Base-by-base conservation (phyloP, 2,113 vertebrate genomes). In the Pygoscelis adeliae region DNA sequence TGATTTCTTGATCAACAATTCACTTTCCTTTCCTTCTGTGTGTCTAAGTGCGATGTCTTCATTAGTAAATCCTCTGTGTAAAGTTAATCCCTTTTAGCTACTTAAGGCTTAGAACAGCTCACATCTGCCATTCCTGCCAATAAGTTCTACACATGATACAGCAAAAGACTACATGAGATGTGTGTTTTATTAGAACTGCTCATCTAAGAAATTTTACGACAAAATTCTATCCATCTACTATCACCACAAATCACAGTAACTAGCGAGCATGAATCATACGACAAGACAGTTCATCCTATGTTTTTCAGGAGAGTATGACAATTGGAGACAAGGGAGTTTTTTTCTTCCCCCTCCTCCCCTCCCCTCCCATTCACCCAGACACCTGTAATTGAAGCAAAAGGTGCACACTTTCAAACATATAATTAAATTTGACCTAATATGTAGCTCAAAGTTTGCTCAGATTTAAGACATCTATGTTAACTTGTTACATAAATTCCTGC, bases 31-130 rank as follows among this genome's bases (percentile, higher is more conserved):
- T 47, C 52, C 42, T 72, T 87, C 56, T 73, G 40, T 47, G 58
- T 87, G 69, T 49, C 65, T 74, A 73, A 90, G 50, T 19, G 34
- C 0, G 2, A 97, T 94, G 72, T 97, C 97, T 98, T 97, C 73
- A 97, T 98, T 92, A 97, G 94, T 77, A 97, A 98, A 93, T 97
- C 94, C 91, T 96, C 83, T 92, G 85, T 85, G 92, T 77, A 80
- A 92, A 91, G 87, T 96, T 98, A 97, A 98, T 97, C 97, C 93
- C 70, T 89, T 97, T 97, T 93, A 97, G 89, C 85, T 95, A 85
- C 93, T 97, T 96, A 95, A 47, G 58, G 85, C 91, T 97, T 95
- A 96, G 50, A 95, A 97, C 50, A 96, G 94, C 62, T 97, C 88
- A n/a, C 29, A 87, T 65, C 62, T 90, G 66, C 83, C 63, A 83